Base-by-base conservation (phyloP, 2,797 vertebrate genomes). In the Sebastes diaconus region DNA sequence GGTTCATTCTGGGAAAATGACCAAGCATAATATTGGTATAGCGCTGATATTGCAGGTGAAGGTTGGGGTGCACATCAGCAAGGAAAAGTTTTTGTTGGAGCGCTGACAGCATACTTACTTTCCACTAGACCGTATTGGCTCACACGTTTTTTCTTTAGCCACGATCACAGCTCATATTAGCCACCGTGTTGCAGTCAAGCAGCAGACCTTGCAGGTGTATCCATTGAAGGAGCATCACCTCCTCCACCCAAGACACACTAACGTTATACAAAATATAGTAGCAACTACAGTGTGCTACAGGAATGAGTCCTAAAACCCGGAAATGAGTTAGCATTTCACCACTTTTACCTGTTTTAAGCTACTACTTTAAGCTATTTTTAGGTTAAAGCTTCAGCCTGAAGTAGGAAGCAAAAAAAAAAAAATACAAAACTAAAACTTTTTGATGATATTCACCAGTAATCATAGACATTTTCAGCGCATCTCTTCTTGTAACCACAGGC, bases 51-150 rank as follows among this genome's bases (percentile, higher is more conserved):
- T 54, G 32, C 52, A 70, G 74, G 69, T 77, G 66, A 64, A 68
- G 68, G 60, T 52, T 13, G 63, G 25, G 59, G 52, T 16, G 27
- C 18, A 52, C 6, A 29, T 50, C 22, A 55, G n/a, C 18, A 50
- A 61, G 25, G 42, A 74, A 32, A 24, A 32, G 22, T 75, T 76
- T 75, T 46, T 77, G n/a, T 70, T 81, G 27, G 61, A 73, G 42
- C n/a, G 27, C 63, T 73, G 57, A 68, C 73, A 75, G 11, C 14
- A 50, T 67, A n/a, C 57, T 52, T 24, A 34, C 7, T 57, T 67
- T 46, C 67, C 46, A 60, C 55, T 29, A 14, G 70, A 54, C 14
- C 54, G 12, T 67, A 36, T 46, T 79, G 39, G 18, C 29, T 65
- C 27, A 36, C 10, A 9, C 29, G 4, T 27, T n/a, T 65, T 64